A percentile compares a stretch with the other conserved stretches of the same genome.
These are phyloP conservation scores for Neuroterus valhalla DNA, from an alignment of 1,140 invertebrate genomes.

Conservation along the genomic window DNA sequence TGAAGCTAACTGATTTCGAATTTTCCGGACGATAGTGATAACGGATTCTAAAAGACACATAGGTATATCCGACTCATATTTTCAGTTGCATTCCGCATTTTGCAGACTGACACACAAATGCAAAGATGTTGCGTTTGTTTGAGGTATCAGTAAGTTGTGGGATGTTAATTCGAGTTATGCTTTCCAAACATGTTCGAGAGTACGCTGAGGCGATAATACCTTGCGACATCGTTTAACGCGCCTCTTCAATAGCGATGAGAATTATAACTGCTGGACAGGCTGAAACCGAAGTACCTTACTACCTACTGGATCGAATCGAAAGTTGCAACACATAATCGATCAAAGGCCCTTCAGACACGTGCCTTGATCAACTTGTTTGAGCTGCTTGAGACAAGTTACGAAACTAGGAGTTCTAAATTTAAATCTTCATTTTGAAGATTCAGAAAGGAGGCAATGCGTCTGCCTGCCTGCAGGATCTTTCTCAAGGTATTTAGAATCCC, in stretches of 20 bases:
- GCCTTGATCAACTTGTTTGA: background rate
- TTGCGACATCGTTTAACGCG: constrained; percentile 11
- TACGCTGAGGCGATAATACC: constrained; percentile 2
- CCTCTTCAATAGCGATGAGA: constrained; percentile 4
- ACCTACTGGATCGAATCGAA: too few relatives aligned
- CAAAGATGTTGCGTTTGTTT: background rate
- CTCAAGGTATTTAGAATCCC: too few relatives aligned
- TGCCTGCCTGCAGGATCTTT: too few relatives aligned
- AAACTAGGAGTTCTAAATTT: background rate
- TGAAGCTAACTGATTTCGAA: too few relatives aligned
- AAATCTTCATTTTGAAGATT: too few relatives aligned
- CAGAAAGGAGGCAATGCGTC: too few relatives aligned
- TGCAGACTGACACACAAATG: too few relatives aligned
- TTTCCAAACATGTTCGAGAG: constrained; percentile 5
- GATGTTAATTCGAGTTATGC: constrained; percentile 8
- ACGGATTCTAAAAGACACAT: too few relatives aligned
- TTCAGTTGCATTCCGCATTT: background rate
- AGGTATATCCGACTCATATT: background rate
- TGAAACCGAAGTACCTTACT: background rate
- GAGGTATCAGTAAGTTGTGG: background rate
- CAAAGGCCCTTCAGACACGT: constrained; percentile 1
- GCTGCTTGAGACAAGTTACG: background rate
- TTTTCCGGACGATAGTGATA: too few relatives aligned
- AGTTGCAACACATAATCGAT: background rate
- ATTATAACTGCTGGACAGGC: background rate